Percentiles rank a stretch among this genome's conserved stretches.
These are phyloP conservation scores for Hippoglossus hippoglossus DNA, from an alignment of 2,797 vertebrate genomes.

Conservation along the genomic window DNA sequence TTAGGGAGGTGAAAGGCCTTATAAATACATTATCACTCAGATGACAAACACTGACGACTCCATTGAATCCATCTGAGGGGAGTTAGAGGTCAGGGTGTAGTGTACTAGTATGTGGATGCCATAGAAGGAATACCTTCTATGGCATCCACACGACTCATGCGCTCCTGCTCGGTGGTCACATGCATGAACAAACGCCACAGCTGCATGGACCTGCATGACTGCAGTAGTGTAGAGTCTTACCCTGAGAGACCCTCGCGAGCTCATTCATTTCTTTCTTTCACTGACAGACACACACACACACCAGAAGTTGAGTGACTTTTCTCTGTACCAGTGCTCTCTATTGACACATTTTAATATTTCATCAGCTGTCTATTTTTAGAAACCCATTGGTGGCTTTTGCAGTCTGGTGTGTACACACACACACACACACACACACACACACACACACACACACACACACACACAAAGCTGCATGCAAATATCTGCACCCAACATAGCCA, in stretches of 20 bases:
- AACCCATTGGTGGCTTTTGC: constrained; percentile 17
- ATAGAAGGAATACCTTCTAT: constrained; percentile 34
- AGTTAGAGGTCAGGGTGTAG: constrained; percentile 23
- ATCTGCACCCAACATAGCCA: constrained; percentile 3
- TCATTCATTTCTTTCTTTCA: constrained; percentile 10
- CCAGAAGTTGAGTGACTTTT: constrained; percentile 45
- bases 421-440: constrained; percentile 6
- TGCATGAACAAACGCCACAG: constrained; percentile 22
- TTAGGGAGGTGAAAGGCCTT: constrained; percentile 60
- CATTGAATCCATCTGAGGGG: constrained; percentile 57
- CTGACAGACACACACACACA: neutral
- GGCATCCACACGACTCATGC: neutral
- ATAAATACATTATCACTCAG: constrained; percentile 78
- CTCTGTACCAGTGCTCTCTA: constrained; percentile 59
- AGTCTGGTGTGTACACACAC: neutral
- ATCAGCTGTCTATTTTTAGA: constrained; percentile 70
- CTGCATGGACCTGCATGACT: constrained; percentile 31
- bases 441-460: constrained; percentile 1
- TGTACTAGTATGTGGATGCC: constrained; percentile 29
- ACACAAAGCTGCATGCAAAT: constrained; percentile 14
- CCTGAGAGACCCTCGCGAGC: constrained; percentile 7
- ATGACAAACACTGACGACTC: constrained; percentile 56
- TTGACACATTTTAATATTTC: constrained; percentile 79
- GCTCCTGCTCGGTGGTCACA: neutral
- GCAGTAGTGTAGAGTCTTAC: neutral